These are phyloP conservation scores for Hippocampus comes DNA, from an alignment of 2,113 vertebrate species.

Conservation along the genomic window DNA sequence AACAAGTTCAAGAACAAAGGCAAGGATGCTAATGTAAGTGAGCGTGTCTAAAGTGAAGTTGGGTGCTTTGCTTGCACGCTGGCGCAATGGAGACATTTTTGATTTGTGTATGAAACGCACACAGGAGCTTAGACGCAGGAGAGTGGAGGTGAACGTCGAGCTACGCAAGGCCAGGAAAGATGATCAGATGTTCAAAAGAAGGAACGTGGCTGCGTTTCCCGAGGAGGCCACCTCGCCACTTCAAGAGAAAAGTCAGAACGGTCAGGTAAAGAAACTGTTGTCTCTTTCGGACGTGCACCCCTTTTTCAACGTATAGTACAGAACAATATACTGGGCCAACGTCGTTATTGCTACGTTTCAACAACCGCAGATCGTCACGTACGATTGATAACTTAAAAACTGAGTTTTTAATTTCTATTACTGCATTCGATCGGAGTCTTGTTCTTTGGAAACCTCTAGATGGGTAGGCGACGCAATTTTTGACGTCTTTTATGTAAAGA, in stretches of 20 bases:
- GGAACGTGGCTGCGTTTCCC: conserved; percentile 84
- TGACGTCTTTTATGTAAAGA: background rate
- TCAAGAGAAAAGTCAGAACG: conserved; percentile 84
- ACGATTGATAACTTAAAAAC: background rate
- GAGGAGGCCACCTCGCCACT: conserved; percentile 92
- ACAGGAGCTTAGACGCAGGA: conserved; percentile 87
- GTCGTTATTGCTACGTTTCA: background rate
- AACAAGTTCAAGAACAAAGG: conserved; percentile 97
- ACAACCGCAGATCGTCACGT: background rate
- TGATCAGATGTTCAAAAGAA: conserved; percentile 93
- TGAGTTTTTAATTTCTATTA: background rate
- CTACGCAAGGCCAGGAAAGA: conserved; percentile 96
- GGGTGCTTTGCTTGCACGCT: background rate
- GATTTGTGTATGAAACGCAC: background rate
- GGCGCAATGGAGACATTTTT: background rate
- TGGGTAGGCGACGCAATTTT: background rate
- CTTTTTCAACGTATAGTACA: background rate
- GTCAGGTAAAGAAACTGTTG: conserved; percentile 72
- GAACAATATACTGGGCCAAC: background rate
- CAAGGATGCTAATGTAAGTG: conserved; percentile 75
- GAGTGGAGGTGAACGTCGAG: conserved; percentile 92
- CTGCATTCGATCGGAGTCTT: background rate
- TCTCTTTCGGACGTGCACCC: background rate
- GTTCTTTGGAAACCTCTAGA: background rate
- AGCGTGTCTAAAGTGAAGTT: background rate